Evolutionary conservation across 2,888 invertebrate species (phyloP).

Genomic region (Glyphotaelius pellucidus): DNA sequence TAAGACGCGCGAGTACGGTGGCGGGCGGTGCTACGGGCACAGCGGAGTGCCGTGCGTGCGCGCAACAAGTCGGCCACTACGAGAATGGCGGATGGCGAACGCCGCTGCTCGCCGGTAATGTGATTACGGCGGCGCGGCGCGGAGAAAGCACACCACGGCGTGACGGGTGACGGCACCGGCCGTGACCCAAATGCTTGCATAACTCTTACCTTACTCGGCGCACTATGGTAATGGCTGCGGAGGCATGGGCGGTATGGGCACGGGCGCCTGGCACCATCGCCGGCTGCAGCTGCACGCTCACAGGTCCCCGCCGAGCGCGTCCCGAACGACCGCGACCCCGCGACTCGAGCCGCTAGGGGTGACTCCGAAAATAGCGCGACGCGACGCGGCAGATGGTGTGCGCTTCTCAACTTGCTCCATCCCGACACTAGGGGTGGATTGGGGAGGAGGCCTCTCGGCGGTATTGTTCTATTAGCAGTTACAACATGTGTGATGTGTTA

Average conservation of each 20-base stretch:
- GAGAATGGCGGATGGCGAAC: constrained; percentile 41
- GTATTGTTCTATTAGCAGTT: background rate
- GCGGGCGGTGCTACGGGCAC: background rate
- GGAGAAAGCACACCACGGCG: constrained; percentile 68
- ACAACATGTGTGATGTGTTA: background rate
- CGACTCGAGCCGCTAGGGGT: background rate
- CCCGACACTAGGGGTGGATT: background rate
- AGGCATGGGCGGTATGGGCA: background rate
- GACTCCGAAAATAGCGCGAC: background rate
- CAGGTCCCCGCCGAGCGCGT: background rate
- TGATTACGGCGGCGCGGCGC: constrained; percentile 60
- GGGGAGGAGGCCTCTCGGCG: background rate
- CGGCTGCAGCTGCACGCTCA: background rate
- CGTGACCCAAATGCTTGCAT: constrained; percentile 64
- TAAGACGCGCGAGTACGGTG: background rate
- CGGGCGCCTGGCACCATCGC: background rate
- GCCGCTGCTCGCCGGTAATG: constrained; percentile 66
- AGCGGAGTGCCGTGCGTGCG: constrained; percentile 47
- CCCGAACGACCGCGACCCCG: background rate
- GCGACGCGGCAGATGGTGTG: background rate
- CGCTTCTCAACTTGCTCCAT: too few relatives aligned
- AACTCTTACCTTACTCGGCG: constrained; percentile 43
- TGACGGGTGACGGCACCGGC: constrained; percentile 67
- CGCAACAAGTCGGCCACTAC: constrained; percentile 55
- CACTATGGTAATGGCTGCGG: background rate